Conservation (phyloP, 2,888 invertebrate genomes). For the Geophilus truncorum region DNA sequence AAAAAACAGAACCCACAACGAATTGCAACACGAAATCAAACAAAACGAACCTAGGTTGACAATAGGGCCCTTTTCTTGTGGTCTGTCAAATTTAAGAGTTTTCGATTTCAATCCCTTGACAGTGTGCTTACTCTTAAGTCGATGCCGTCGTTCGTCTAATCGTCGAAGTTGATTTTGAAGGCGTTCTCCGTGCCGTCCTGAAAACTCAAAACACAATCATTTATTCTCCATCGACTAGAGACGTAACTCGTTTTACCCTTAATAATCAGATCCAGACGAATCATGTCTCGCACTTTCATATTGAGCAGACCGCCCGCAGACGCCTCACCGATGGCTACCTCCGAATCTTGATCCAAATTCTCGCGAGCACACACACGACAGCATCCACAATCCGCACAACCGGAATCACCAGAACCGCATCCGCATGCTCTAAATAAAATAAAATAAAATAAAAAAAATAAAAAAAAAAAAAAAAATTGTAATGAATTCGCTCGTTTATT, state of each 20-base stretch:
- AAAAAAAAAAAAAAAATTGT: too few species aligned
- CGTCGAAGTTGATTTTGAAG: constrained; percentile 59
- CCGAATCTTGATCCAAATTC: constrained; percentile 55
- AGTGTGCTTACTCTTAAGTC: constrained; percentile 38
- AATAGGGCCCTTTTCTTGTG: constrained; percentile 32
- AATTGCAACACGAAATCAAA: too few species aligned
- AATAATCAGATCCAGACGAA: constrained; percentile 35
- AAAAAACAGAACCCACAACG: too few species aligned
- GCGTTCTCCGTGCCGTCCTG: constrained; percentile 55
- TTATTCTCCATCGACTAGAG: neutral
- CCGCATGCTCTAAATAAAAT: constrained; percentile 69
- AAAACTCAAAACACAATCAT: neutral
- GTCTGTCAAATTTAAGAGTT: constrained; percentile 7
- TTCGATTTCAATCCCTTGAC: constrained; percentile 37
- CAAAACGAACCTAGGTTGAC: constrained; percentile 30
- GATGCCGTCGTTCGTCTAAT: constrained; percentile 54
- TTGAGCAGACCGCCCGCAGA: constrained; percentile 45
- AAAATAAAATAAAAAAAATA: neutral
- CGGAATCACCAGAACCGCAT: constrained; percentile 92
- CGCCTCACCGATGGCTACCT: constrained; percentile 51
- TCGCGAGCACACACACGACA: constrained; percentile 81
- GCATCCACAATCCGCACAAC: constrained; percentile 86
- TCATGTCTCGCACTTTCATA: constrained; percentile 34
- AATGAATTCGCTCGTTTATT: too few species aligned
- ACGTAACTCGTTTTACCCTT: constrained; percentile 38